Evolutionary conservation across 2,797 vertebrate genomes (phyloP).

Genomic region (Jordanella pulchra): DNA sequence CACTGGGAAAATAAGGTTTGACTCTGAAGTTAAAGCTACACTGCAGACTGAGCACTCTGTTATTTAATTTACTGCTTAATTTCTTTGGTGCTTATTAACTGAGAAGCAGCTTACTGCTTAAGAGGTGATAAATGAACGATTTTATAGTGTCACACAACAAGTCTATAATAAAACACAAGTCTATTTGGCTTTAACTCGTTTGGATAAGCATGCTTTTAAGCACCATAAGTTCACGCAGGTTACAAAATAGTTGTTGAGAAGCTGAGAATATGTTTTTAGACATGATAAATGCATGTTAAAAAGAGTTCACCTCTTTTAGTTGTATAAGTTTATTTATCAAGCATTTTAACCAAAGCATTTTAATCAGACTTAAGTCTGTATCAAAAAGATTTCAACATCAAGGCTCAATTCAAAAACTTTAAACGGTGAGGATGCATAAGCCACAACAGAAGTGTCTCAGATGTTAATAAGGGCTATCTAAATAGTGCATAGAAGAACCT

Average conservation of each 20-base stretch:
- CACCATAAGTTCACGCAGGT: neutral
- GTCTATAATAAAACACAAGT: neutral
- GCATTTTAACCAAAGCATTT: neutral
- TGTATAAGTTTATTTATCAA: no score
- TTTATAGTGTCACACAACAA: neutral
- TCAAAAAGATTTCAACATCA: neutral
- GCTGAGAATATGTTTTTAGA: no score
- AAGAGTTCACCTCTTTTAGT: no score
- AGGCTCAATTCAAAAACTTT: no score
- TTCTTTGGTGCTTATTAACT: neutral
- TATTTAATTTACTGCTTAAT: slow-evolving; percentile 7
- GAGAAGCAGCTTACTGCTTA: neutral
- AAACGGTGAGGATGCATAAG: no score
- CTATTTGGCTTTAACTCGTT: neutral
- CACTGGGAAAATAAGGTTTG: slow-evolving; percentile 34
- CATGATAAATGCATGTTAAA: no score
- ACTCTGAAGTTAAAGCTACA: slow-evolving; percentile 9
- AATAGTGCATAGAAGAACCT: no score
- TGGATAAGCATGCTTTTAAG: neutral
- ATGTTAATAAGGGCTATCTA: no score
- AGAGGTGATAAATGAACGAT: slow-evolving; percentile 6
- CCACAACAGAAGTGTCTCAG: no score
- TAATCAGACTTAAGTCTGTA: neutral
- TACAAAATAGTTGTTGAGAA: no score
- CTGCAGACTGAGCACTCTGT: slow-evolving; percentile 7